phyloP scores from a whole-genome alignment of 2,113 vertebrate species.

The Phrynosoma platyrhinos region DNA sequence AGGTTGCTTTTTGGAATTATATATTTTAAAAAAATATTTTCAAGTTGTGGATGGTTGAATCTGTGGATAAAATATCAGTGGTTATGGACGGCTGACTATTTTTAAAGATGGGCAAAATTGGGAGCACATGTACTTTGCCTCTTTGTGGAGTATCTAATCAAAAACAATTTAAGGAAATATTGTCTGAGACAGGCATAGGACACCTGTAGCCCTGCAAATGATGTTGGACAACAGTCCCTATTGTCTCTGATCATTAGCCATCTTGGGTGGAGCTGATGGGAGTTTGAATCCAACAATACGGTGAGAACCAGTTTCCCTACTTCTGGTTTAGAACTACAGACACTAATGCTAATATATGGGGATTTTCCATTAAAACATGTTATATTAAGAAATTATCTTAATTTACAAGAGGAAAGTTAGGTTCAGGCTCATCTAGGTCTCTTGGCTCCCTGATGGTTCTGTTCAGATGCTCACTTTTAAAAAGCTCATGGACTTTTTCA shows the following conservation, averaged over 20 bases:
- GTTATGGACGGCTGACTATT: no score
- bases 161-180: background rate
- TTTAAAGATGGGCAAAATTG: background rate
- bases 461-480: background rate
- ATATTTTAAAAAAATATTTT: no score
- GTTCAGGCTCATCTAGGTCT: background rate
- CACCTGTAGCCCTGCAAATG: background rate
- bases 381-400: background rate
- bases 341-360: background rate
- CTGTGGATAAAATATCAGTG: no score
- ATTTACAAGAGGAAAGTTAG: background rate
- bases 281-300: background rate
- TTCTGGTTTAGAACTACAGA: background rate
- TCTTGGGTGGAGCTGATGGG: background rate
- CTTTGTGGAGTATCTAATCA: background rate
- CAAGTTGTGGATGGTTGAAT: no score
- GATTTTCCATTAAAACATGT: background rate
- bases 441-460: no score
- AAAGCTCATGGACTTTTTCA: background rate
- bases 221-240: background rate
- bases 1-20: no score
- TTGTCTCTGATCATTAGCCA: background rate
- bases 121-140: background rate
- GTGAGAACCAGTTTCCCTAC: background rate
- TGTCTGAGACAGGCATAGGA: background rate